Evolutionary conservation across 2,888 invertebrate species (phyloP).

Genomic region (Neelides folsomi): DNA sequence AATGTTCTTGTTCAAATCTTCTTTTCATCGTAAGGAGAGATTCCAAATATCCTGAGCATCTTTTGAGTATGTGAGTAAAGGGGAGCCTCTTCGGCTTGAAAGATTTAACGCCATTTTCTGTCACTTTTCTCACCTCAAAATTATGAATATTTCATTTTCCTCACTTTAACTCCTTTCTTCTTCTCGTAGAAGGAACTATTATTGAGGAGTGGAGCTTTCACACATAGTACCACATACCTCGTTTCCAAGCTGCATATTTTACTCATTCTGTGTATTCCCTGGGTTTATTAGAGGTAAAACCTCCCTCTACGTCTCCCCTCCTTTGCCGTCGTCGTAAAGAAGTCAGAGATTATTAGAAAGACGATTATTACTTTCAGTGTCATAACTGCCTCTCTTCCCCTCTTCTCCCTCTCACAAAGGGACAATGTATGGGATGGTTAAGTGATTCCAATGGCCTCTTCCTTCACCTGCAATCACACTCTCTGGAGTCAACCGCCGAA

Average conservation of each 20-base stretch:
- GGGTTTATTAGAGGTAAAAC: background rate
- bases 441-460: too few relatives aligned
- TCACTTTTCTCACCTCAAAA: slow-evolving; percentile 25
- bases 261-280: too few relatives aligned
- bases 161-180: slow-evolving; percentile 2
- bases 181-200: slow-evolving; percentile 1
- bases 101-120: slow-evolving; percentile 8
- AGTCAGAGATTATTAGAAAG: slow-evolving; percentile 26
- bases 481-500: too few relatives aligned
- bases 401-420: background rate
- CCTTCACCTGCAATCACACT: too few relatives aligned
- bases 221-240: too few relatives aligned
- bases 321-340: slow-evolving; percentile 21
- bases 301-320: background rate
- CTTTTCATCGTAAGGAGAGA: too few relatives aligned
- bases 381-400: slow-evolving; percentile 16
- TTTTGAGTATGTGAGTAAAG: too few relatives aligned
- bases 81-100: too few relatives aligned
- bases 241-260: too few relatives aligned
- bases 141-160: slow-evolving; percentile 20
- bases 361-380: slow-evolving; percentile 28
- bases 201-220: background rate
- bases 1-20: too few relatives aligned
- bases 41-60: too few relatives aligned
- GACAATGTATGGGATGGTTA: too few relatives aligned